A percentile compares a stretch with the other conserved stretches of the same genome.
Evolutionary conservation across 2,797 vertebrate species (phyloP).

Genomic region (Miichthys miiuy): DNA sequence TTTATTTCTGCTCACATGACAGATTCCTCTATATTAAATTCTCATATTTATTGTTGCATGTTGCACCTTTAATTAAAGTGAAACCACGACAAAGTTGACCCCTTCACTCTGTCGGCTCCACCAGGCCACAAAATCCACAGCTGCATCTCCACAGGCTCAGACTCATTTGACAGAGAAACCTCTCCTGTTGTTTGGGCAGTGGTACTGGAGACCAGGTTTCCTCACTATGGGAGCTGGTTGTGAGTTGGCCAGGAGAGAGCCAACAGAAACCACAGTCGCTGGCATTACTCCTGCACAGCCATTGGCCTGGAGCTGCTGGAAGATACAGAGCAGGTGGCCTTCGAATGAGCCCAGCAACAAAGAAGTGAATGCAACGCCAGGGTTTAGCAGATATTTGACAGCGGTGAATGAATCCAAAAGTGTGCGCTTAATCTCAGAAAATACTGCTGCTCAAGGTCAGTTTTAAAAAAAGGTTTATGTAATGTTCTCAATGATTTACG

Average conservation of each 20-base stretch:
- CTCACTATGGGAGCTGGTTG: conserved; percentile 29
- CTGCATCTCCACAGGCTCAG: conserved; percentile 21
- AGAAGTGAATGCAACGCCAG: conserved; percentile 29
- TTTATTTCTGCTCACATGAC: conserved; percentile 1
- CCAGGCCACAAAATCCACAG: conserved; percentile 10
- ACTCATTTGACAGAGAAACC: conserved; percentile 35
- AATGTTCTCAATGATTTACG: not conserved
- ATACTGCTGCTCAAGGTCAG: conserved; percentile 15
- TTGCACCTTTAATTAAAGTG: conserved; percentile 14
- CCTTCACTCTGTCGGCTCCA: conserved; percentile 20
- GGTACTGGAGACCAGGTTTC: conserved; percentile 37
- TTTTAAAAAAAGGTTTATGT: conserved; percentile 11
- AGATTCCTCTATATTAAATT: not conserved
- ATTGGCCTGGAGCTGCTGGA: conserved; percentile 58
- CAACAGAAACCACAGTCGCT: conserved; percentile 52
- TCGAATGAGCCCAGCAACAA: conserved; percentile 24
- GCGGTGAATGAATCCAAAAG: conserved; percentile 5
- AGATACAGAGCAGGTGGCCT: conserved; percentile 53
- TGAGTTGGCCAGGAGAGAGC: conserved; percentile 42
- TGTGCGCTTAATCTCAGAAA: not conserved
- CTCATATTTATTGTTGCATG: not conserved
- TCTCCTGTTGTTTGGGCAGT: conserved; percentile 46
- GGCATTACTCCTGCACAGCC: conserved; percentile 47
- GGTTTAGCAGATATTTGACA: conserved; percentile 36
- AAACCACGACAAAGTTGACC: conserved; percentile 4